Conservation (phyloP, 2,888 invertebrate genomes). For the Eilema caniola region DNA sequence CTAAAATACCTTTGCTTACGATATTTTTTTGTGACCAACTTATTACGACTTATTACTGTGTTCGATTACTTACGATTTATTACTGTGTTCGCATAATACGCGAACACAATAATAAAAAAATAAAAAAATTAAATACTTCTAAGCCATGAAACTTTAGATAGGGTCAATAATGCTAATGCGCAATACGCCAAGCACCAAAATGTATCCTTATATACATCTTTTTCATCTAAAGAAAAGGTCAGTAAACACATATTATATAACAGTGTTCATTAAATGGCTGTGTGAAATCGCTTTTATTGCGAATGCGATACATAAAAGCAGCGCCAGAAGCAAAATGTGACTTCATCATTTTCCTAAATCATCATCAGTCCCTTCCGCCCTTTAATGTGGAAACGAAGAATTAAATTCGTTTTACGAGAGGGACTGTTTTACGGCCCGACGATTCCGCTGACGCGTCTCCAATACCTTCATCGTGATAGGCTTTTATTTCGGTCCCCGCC, state of each 20-base stretch:
- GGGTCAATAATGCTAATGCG: not conserved
- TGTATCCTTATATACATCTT: not conserved
- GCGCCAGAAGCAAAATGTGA: conserved; percentile 37
- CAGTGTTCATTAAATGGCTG: not conserved
- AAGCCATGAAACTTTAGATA: not conserved
- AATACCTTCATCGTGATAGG: conserved; percentile 53
- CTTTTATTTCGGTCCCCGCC: conserved; percentile 49
- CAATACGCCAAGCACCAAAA: not conserved
- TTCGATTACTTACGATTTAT: no score
- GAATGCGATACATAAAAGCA: conserved; percentile 40
- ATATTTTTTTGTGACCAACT: no score
- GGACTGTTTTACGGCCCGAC: conserved; percentile 60
- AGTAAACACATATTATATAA: not conserved
- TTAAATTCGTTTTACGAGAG: conserved; percentile 65
- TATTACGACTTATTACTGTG: no score
- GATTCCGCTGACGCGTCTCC: conserved; percentile 58
- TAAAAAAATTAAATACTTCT: no score
- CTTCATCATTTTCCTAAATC: conserved; percentile 52
- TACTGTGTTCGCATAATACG: no score
- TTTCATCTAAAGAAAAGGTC: no score
- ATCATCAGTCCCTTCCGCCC: conserved; percentile 48
- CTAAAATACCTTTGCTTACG: no score
- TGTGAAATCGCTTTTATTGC: conserved; percentile 27
- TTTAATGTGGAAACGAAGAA: conserved; percentile 59
- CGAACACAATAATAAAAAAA: no score